Percentiles rank a stretch among this genome's conserved stretches.
phyloP scores from a whole-genome alignment of 2,888 invertebrate genomes.

The Campoplex nolae region DNA sequence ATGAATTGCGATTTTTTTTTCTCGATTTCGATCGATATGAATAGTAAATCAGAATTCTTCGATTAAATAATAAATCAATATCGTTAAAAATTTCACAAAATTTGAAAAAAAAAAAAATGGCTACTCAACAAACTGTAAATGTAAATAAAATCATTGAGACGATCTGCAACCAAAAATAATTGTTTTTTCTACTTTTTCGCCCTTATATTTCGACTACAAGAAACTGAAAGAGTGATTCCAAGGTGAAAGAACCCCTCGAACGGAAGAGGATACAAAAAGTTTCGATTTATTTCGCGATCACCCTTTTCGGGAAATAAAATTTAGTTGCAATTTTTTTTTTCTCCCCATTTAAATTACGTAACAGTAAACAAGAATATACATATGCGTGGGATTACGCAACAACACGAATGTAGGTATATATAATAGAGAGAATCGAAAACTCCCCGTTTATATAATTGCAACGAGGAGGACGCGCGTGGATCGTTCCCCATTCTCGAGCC shows the following conservation, averaged over 20 bases:
- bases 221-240: background rate
- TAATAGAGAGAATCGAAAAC: constrained; percentile 59
- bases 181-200: background rate
- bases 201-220: background rate
- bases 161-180: background rate
- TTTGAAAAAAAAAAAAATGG: no score
- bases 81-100: no score
- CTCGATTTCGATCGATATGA: background rate
- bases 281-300: background rate
- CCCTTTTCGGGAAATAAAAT: background rate
- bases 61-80: no score
- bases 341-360: background rate
- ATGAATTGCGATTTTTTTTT: no score
- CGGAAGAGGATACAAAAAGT: background rate
- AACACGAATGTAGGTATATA: constrained; percentile 15
- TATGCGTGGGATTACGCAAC: background rate
- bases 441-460: constrained; percentile 37
- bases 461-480: constrained; percentile 50
- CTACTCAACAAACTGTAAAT: no score
- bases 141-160: background rate
- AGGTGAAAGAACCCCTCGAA: background rate
- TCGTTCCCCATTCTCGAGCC: constrained; percentile 58
- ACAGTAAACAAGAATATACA: background rate
- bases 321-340: background rate
- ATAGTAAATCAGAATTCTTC: no score